Conservation (phyloP, 2,888 invertebrate species). For the Sacculina carcini region DNA sequence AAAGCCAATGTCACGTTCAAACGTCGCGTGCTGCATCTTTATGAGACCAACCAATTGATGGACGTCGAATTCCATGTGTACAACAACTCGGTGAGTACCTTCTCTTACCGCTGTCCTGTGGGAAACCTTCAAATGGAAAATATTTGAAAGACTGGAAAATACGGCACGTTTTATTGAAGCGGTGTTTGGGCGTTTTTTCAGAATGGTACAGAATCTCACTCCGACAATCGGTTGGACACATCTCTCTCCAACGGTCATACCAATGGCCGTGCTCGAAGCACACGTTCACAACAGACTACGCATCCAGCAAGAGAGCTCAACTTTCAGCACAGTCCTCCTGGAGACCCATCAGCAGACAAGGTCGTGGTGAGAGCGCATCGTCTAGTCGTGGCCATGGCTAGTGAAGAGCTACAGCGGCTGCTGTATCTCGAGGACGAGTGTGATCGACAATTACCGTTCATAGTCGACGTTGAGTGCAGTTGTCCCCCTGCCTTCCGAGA, state of each 20-base stretch:
- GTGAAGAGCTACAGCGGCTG: constrained; percentile 4
- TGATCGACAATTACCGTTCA: constrained; percentile 7
- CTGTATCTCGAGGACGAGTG: constrained; percentile 9
- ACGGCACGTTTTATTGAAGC: no score
- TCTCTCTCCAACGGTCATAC: no score
- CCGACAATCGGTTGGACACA: no score
- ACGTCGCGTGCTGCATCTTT: background rate
- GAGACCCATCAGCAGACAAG: no score
- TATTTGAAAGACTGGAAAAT: no score
- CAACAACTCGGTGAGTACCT: background rate
- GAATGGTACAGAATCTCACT: no score
- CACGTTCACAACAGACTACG: no score
- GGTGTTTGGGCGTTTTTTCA: no score
- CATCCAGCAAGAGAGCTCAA: no score
- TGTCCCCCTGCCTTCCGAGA: constrained; percentile 11
- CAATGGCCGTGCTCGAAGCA: no score
- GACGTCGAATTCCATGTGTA: background rate
- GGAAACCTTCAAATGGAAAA: no score
- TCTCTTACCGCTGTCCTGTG: background rate
- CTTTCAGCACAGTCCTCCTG: no score
- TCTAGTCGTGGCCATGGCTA: constrained; percentile 11
- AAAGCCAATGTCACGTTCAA: background rate
- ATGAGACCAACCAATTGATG: background rate
- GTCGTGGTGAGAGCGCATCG: constrained; percentile 10
- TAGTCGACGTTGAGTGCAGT: constrained; percentile 10